Percentiles rank a stretch among this genome's conserved stretches.
Conservation (phyloP, 2,888 invertebrate genomes). For the Spisula solida region DNA sequence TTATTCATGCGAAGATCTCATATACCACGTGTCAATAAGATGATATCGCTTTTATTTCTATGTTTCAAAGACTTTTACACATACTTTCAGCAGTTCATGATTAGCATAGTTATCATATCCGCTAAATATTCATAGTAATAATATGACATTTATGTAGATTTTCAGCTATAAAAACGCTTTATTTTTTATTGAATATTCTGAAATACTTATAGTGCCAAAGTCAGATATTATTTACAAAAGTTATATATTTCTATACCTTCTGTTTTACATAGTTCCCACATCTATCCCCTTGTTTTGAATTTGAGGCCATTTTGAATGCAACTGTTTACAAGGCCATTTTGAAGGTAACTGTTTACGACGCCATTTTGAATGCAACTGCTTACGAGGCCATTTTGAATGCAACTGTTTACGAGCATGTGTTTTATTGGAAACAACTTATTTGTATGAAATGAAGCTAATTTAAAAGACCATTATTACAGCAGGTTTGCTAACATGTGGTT, state of each 20-base stretch:
- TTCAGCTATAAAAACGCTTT: neutral
- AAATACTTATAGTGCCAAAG: neutral
- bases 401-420: too few species aligned
- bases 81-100: neutral
- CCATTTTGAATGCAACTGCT: too few species aligned
- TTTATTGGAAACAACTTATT: too few species aligned
- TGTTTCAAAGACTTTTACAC: neutral
- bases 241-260: slow-evolving; percentile 2
- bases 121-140: neutral
- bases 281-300: neutral
- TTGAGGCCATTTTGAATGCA: too few species aligned
- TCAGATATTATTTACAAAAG: neutral
- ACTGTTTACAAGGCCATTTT: too few species aligned
- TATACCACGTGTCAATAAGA: neutral
- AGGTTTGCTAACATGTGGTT: too few species aligned
- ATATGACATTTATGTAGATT: neutral
- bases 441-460: too few species aligned
- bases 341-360: too few species aligned
- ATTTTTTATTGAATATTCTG: neutral
- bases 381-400: too few species aligned
- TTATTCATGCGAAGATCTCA: neutral
- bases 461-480: too few species aligned
- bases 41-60: neutral
- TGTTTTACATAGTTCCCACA: neutral
- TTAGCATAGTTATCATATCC: neutral